phyloP scores from a whole-genome alignment of 1,140 invertebrate genomes.

The Neelides sp. region DNA sequence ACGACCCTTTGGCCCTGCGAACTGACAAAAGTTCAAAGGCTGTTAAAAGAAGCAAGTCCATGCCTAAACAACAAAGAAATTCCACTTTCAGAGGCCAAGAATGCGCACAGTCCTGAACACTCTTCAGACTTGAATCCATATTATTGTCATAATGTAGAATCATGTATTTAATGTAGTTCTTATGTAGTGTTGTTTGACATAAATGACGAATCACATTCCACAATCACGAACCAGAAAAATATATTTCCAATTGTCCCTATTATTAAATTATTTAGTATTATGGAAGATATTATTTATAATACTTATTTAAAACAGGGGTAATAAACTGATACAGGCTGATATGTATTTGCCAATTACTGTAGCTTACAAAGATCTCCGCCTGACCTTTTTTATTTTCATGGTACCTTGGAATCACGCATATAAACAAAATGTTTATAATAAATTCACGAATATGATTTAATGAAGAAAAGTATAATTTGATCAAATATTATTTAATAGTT shows the following conservation, averaged over 20 bases:
- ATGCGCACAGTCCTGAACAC: constrained; percentile 23
- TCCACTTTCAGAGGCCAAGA: constrained; percentile 18
- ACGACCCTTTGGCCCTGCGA: not conserved
- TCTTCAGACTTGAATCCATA: constrained; percentile 6
- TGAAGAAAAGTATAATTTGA: too few species aligned
- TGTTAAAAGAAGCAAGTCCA: constrained; percentile 28
- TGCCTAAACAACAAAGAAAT: constrained; percentile 19
- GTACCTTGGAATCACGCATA: too few species aligned
- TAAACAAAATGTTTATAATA: too few species aligned
- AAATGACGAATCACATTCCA: not conserved
- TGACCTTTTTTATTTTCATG: too few species aligned
- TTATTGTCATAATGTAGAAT: not conserved
- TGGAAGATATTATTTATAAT: too few species aligned
- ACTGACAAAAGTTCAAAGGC: not conserved
- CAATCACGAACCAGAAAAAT: not conserved
- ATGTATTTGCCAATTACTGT: too few species aligned
- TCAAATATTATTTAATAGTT: too few species aligned
- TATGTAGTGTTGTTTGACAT: not conserved
- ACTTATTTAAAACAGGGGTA: too few species aligned
- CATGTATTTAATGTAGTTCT: not conserved
- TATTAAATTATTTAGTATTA: not conserved
- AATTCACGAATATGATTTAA: too few species aligned
- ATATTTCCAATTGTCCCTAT: not conserved
- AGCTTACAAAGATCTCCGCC: too few species aligned
- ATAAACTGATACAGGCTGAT: too few species aligned